Conservation (phyloP, 2,113 vertebrate species). For the Gymnogyps californianus region DNA sequence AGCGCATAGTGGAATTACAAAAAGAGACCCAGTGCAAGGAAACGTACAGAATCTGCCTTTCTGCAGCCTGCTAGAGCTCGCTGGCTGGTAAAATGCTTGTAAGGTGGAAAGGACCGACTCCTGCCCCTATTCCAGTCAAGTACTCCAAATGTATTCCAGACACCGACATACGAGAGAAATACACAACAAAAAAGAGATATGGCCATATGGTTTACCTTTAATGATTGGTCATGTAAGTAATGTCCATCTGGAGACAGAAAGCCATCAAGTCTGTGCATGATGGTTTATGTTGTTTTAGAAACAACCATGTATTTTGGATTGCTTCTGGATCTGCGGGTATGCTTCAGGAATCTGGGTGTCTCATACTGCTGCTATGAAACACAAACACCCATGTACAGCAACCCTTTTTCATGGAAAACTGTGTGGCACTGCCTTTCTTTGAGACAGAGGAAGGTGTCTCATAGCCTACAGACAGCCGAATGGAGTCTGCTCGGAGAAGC, state of each 20-base stretch:
- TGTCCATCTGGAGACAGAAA: not conserved
- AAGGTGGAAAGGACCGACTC: not conserved
- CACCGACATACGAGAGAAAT: not conserved
- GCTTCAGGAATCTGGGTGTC: not conserved
- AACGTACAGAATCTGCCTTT: not conserved
- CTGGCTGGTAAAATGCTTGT: not conserved
- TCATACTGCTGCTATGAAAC: not conserved
- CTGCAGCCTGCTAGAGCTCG: not conserved
- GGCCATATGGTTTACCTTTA: not conserved
- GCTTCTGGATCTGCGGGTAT: not conserved
- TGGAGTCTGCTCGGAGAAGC: not conserved
- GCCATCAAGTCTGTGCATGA: not conserved
- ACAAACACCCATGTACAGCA: not conserved
- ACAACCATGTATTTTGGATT: not conserved
- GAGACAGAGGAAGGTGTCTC: not conserved
- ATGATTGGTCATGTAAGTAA: not conserved
- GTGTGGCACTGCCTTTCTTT: not conserved
- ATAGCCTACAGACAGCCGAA: not conserved
- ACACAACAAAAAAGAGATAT: not conserved
- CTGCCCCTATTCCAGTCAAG: not conserved
- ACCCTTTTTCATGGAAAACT: not conserved
- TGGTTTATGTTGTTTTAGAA: not conserved
- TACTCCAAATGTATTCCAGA: not conserved
- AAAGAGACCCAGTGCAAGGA: not conserved
- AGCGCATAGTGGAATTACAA: not conserved